These are phyloP conservation scores for Megaustenia siamemsis DNA, from an alignment of 2,888 invertebrate genomes.

Conservation along the genomic window DNA sequence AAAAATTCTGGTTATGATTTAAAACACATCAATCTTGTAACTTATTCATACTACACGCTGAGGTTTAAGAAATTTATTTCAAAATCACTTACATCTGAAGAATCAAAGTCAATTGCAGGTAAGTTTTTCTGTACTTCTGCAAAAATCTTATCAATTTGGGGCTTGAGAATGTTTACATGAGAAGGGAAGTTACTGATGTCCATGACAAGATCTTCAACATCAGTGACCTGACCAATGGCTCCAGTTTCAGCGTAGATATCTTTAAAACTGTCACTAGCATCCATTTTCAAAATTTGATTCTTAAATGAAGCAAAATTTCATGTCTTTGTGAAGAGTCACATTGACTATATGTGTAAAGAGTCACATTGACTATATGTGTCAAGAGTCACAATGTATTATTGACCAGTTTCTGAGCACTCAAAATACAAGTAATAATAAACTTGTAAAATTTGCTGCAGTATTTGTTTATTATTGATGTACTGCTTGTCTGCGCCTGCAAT, in stretches of 20 bases:
- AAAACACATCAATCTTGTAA: too few species aligned
- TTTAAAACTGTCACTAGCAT: slow-evolving; percentile 59
- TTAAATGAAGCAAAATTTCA: neutral
- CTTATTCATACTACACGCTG: too few species aligned
- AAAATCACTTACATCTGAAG: slow-evolving; percentile 72
- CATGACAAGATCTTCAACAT: neutral
- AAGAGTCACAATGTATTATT: too few species aligned
- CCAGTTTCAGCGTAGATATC: slow-evolving; percentile 53
- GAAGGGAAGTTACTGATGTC: slow-evolving; percentile 26
- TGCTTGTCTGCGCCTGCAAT: too few species aligned
- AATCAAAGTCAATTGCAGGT: slow-evolving; percentile 76
- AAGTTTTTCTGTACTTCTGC: slow-evolving; percentile 76
- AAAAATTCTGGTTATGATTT: too few species aligned
- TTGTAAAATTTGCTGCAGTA: too few species aligned
- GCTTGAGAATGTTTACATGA: slow-evolving; percentile 64
- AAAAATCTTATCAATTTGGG: slow-evolving; percentile 76
- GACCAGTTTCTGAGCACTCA: too few species aligned
- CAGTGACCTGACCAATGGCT: neutral
- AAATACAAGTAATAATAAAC: too few species aligned
- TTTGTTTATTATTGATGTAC: too few species aligned
- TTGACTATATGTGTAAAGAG: neutral
- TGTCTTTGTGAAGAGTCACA: neutral
- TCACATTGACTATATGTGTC: too few species aligned
- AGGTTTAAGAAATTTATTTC: too few species aligned
- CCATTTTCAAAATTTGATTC: slow-evolving; percentile 53